Base-by-base conservation (phyloP, 2,113 vertebrate species). In the Hippotragus niger region DNA sequence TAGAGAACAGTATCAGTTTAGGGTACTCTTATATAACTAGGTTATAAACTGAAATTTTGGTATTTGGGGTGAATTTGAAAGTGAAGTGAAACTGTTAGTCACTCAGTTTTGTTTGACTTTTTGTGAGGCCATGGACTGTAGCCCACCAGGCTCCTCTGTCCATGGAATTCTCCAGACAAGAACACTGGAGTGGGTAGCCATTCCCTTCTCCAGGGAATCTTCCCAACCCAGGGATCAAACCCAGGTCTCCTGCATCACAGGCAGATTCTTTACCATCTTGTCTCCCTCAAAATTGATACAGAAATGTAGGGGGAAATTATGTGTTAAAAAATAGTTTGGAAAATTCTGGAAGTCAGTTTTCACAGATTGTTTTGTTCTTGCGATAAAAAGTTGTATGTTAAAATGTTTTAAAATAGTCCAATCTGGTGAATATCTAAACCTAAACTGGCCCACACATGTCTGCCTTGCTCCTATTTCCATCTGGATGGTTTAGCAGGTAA, bases 11-110 rank as follows among this genome's bases (percentile, higher is more conserved):
- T 67, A 27, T 81, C 31, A 62, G 12, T 76, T 67, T 58, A 91
- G 50, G 45, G 15, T 33, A 67, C 31, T 84, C 60, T 87, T 81
- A 84, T 21, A 36, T 52, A 89, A 76, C 13, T 45, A 90, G 91
- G 50, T 88, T 76, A 40, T 92, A 95, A 95, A 52, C 36, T 60
- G 15, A 87, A 93, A 96, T 29, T 74, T 52, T 52, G 16, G 60
- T 89, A 89, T 91, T 88, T 93, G 58, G 94, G 60, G n/a, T 95
- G 86, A 57, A 62, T 91, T 85, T 91, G 47, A 76, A 76, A 76
- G 12, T 43, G 71, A 43, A 76, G 36, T 43, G 12, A 76, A 76
- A 76, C 23, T 76, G 21, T 43, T 43, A 74, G 1, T 74, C 71
- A 74, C 23, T 74, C 71, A 74, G 71, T 25, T 43, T 23, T 74